Evolutionary conservation across 2,888 invertebrate genomes (phyloP).

Genomic region (Byasa hedistus): DNA sequence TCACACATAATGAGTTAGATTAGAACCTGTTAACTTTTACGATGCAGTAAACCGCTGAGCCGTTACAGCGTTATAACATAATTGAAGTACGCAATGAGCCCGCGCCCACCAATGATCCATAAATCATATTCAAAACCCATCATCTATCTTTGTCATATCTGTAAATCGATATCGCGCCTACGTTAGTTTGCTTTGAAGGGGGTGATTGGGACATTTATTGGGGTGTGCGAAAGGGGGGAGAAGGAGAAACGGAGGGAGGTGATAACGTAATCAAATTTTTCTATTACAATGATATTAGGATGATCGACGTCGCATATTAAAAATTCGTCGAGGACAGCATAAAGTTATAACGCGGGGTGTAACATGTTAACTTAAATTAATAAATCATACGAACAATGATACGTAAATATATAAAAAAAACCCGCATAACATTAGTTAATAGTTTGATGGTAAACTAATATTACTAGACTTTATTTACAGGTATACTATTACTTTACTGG

Average conservation of each 20-base stretch:
- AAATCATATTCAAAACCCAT: slow-evolving; percentile 20
- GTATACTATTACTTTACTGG: no score
- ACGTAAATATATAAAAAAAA: no score
- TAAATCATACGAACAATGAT: no score
- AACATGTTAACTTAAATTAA: no score
- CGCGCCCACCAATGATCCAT: slow-evolving; percentile 1
- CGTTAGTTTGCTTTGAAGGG: slow-evolving; percentile 23
- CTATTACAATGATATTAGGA: slow-evolving; percentile 5
- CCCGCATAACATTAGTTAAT: no score
- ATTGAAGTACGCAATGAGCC: not conserved
- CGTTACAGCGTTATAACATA: not conserved
- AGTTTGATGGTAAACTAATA: no score
- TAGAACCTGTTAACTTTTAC: not conserved
- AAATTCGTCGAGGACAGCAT: no score
- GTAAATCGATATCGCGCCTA: slow-evolving; percentile 23
- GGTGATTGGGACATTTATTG: slow-evolving; percentile 24
- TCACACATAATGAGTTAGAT: not conserved
- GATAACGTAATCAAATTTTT: slow-evolving; percentile 26
- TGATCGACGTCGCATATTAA: slow-evolving; percentile 7
- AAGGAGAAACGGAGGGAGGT: not conserved
- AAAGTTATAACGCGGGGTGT: no score
- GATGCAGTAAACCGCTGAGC: not conserved
- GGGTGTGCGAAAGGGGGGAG: slow-evolving; percentile 8
- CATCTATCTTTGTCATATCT: slow-evolving; percentile 19
- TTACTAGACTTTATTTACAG: no score